A percentile compares a stretch with the other conserved stretches of the same genome.
Evolutionary conservation across 2,888 invertebrate genomes (phyloP).

Genomic region (Tuberolachnus salignus): DNA sequence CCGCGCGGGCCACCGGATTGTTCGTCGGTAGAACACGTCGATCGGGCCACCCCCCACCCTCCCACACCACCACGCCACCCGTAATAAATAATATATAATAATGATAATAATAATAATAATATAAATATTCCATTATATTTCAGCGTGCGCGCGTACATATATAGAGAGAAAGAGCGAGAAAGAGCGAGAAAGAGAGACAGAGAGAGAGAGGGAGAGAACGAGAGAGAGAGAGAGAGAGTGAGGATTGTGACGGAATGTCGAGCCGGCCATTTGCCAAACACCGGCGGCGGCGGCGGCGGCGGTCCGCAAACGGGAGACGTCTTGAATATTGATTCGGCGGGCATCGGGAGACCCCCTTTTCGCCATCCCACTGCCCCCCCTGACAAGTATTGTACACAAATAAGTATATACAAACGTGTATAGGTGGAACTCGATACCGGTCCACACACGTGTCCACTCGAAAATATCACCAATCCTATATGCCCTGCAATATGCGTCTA

Average conservation of each 20-base stretch:
- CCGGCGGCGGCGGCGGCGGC: constrained; percentile 16
- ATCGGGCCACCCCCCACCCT: constrained; percentile 38
- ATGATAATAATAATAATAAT: constrained; percentile 20
- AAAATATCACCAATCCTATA: too few species aligned
- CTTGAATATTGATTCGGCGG: constrained; percentile 53
- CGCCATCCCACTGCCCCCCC: not conserved
- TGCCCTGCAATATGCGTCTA: too few species aligned
- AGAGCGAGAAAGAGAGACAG: too few species aligned
- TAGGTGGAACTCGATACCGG: not conserved
- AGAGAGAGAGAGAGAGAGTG: too few species aligned
- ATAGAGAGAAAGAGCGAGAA: too few species aligned
- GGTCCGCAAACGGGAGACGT: constrained; percentile 31
- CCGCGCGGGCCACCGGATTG: constrained; percentile 34
- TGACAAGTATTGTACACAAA: constrained; percentile 7
- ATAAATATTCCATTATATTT: constrained; percentile 53
- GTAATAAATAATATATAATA: constrained; percentile 54
- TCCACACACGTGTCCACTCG: too few species aligned
- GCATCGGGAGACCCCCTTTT: constrained; percentile 1
- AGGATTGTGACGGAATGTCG: constrained; percentile 54
- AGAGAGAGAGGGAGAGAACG: too few species aligned
- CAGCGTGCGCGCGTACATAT: constrained; percentile 7
- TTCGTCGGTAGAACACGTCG: constrained; percentile 49
- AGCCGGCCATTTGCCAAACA: constrained; percentile 54
- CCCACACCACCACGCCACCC: too few species aligned
- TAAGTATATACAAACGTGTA: constrained; percentile 29